phyloP scores from a whole-genome alignment of 2,888 invertebrate genomes.

The Drosophila suboccidentalis region DNA sequence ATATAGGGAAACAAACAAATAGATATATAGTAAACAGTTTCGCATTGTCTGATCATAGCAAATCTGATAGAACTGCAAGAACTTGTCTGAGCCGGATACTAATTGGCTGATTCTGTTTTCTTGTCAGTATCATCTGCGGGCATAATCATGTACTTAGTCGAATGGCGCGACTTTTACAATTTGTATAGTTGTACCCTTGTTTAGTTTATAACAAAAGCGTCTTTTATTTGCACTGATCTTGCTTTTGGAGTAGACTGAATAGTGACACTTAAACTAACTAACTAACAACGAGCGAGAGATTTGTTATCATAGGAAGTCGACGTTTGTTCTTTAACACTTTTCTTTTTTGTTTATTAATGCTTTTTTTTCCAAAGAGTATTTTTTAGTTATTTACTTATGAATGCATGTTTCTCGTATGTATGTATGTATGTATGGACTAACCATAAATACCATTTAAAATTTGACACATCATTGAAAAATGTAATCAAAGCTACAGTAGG shows the following conservation, averaged over 20 bases:
- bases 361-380: constrained; percentile 16
- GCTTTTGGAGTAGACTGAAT: constrained; percentile 20
- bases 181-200: constrained; percentile 33
- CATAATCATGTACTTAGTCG: constrained; percentile 22
- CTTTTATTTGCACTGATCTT: constrained; percentile 8
- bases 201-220: constrained; percentile 38
- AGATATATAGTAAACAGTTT: constrained; percentile 12
- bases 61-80: constrained; percentile 9
- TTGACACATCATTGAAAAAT: constrained; percentile 81
- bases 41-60: constrained; percentile 9
- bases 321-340: constrained; percentile 35
- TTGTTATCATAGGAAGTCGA: constrained; percentile 55
- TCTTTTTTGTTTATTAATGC: constrained; percentile 7
- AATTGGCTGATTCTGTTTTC: constrained; percentile 3
- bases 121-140: not conserved
- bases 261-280: constrained; percentile 28
- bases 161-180: constrained; percentile 30
- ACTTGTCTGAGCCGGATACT: constrained; percentile 10
- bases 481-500: constrained; percentile 80
- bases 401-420: constrained; percentile 13
- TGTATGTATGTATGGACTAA: constrained; percentile 50
- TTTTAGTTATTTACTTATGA: constrained; percentile 11
- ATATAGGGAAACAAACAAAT: constrained; percentile 6
- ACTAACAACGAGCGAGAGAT: constrained; percentile 36
- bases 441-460: constrained; percentile 76